phyloP scores from a whole-genome alignment of 2,113 vertebrate genomes.

The human region GRCh38 chr1:45352001-45352500 shows the following conservation, averaged over 20 bases:
- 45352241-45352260: not conserved
- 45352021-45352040: not conserved
- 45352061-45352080: not conserved
- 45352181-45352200: not conserved
- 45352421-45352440: not conserved
- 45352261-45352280: conserved; percentile 24
- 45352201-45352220: conserved; percentile 23
- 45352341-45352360: not conserved
- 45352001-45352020: not conserved
- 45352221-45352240: not conserved
- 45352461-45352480: not conserved
- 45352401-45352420: conserved; percentile 21
- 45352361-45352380: conserved; percentile 26
- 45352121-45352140: not conserved
- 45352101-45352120: not conserved
- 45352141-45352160: not conserved
- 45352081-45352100: conserved; percentile 22
- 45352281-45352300: not conserved
- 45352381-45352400: not conserved
- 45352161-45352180: conserved; percentile 25
- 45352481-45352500: not conserved
- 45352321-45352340: not conserved
- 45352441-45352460: not conserved
- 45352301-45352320: conserved; percentile 11
- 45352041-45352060: conserved; percentile 19